Conservation (phyloP, 2,113 vertebrate genomes). For the Plecturocebus donacophilus region DNA sequence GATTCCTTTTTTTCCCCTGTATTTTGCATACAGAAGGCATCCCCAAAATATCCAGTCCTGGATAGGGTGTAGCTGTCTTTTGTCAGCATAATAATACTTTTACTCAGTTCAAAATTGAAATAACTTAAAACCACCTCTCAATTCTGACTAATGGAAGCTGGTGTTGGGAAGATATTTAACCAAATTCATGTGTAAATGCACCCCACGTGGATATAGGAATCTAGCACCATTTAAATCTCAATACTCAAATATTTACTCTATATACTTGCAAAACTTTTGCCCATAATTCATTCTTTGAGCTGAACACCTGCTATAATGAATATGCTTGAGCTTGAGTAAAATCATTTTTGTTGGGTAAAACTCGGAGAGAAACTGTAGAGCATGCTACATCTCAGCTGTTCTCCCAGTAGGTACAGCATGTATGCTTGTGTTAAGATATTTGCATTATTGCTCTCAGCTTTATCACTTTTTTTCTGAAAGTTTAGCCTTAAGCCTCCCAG, state of each 20-base stretch:
- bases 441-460: constrained; percentile 7
- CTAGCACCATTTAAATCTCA: not conserved
- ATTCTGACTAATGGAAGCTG: not conserved
- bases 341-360: constrained; percentile 8
- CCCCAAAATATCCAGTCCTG: not conserved
- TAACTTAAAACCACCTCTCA: not conserved
- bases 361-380: not conserved
- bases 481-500: constrained; percentile 15
- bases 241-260: not conserved
- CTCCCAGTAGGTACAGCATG: not conserved
- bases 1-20: not conserved
- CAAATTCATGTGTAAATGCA: not conserved
- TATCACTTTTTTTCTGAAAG: not conserved
- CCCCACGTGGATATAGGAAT: not conserved
- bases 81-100: not conserved
- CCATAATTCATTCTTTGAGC: not conserved
- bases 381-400: not conserved
- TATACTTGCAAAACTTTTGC: not conserved
- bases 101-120: not conserved
- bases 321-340: not conserved
- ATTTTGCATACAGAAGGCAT: not conserved
- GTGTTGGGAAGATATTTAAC: not conserved
- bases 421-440: not conserved
- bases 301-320: not conserved
- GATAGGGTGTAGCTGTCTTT: not conserved